Evolutionary conservation across 2,888 invertebrate genomes (phyloP).

Genomic region (Diarsia mendica): DNA sequence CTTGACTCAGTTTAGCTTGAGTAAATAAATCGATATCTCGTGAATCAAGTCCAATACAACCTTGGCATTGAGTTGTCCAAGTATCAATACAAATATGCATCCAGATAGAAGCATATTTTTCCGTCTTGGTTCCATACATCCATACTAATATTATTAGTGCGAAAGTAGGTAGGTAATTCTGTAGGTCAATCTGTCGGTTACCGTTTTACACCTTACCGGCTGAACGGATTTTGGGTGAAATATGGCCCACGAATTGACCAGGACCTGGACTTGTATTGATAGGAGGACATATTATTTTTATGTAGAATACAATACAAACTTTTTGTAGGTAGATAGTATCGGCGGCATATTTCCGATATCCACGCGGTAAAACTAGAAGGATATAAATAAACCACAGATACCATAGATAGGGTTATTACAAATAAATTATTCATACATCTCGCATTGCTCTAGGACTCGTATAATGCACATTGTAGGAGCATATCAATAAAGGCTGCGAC

Average conservation of each 20-base stretch:
- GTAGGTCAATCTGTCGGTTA: no score
- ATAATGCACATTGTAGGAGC: slow-evolving; percentile 6
- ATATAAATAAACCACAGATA: neutral
- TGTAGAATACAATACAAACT: neutral
- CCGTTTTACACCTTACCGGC: no score
- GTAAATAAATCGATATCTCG: slow-evolving; percentile 2
- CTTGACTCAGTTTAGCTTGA: neutral
- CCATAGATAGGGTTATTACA: slow-evolving; percentile 1
- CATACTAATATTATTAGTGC: neutral
- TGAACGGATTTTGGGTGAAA: no score
- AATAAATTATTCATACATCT: slow-evolving; percentile 7
- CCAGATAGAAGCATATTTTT: neutral
- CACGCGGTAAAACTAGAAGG: neutral
- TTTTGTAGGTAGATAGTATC: neutral
- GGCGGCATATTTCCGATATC: neutral
- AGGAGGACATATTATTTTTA: no score
- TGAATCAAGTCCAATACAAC: slow-evolving; percentile 3
- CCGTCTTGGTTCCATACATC: neutral
- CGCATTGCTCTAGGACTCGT: slow-evolving; percentile 8
- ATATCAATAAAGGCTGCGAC: slow-evolving; percentile 11
- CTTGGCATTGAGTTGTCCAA: slow-evolving; percentile 6
- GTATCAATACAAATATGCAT: slow-evolving; percentile 1
- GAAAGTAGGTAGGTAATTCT: neutral
- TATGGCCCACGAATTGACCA: no score
- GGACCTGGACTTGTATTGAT: no score